Evolutionary conservation across 2,113 vertebrate genomes (phyloP).

Genomic region (Calypte anna): DNA sequence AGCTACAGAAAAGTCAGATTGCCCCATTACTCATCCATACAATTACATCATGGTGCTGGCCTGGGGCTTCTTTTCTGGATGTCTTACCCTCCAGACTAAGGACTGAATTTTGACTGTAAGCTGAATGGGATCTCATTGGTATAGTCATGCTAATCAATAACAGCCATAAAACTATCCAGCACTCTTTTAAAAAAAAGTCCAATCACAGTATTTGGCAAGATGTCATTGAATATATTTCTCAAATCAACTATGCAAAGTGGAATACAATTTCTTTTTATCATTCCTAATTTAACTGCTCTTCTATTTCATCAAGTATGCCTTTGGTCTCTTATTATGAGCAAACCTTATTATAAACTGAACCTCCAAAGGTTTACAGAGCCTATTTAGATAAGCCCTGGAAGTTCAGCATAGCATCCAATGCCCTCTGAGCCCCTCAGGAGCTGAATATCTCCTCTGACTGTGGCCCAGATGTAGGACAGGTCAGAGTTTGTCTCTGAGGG

Average conservation of each 20-base stretch:
- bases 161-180: slow-evolving; percentile 45
- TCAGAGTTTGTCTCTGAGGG: background rate
- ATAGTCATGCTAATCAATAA: slow-evolving; percentile 42
- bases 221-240: slow-evolving; percentile 40
- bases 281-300: slow-evolving; percentile 52
- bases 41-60: slow-evolving; percentile 48
- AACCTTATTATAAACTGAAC: background rate
- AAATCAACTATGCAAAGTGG: slow-evolving; percentile 24
- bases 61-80: slow-evolving; percentile 9
- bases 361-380: slow-evolving; percentile 9
- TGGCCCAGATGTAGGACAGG: background rate
- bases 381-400: slow-evolving; percentile 30
- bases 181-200: background rate
- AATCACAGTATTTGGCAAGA: slow-evolving; percentile 58
- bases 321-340: slow-evolving; percentile 23
- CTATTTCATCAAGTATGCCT: slow-evolving; percentile 41
- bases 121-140: slow-evolving; percentile 26
- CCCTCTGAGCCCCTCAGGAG: background rate
- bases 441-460: background rate
- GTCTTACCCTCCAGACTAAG: background rate
- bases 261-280: slow-evolving; percentile 46
- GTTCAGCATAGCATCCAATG: background rate
- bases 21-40: slow-evolving; percentile 22
- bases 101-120: slow-evolving; percentile 29
- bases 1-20: slow-evolving; percentile 18